Evolutionary conservation across 2,888 invertebrate species (phyloP), one percentile per base, ranked within the genome.

Genomic region (Tetheella fluctuosa): DNA sequence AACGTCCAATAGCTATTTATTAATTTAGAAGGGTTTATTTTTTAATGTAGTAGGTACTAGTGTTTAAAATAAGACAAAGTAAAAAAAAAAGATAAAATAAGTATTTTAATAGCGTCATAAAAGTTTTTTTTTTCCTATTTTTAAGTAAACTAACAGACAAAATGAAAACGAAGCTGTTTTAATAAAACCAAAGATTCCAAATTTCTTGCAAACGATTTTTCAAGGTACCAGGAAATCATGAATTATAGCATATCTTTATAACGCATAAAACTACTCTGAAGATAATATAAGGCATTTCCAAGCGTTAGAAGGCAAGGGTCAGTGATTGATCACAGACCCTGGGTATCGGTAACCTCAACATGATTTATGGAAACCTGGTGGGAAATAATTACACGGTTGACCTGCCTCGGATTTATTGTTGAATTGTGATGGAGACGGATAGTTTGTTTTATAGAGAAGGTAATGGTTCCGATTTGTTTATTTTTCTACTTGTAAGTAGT

Each of bases 301-400:
- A 55, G 34, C 55, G 55, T 34, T 55, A 58, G 58, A 30, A 58
- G 52, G 58, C 63, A 52, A 68, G 71, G 81, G 74, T 73, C 71
- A 72, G 71, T 80, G 83, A 81, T 81, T 76, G 81, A 81, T 81
- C 67, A 70, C 69, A 61, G 69, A 60, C 72, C 73, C 71, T 62
- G 55, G 69, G 70, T 74, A 73, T 77, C 68, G 73, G 67, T 65
- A 69, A 69, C 67, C 73, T 61, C 68, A 58, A 61, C 63, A 55
- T 79, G 81, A 82, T 81, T 81, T 79, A 81, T 80, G 68, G 52
- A 63, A 37, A 61, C 69, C 71, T 68, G 69, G 64, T 64, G 67
- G 64, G 65, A 67, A 71, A 76, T 79, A 79, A 80, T 81, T 80
- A 79, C 73, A 73, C 74, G 77, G 67, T 59, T 68, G 60, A 58